phyloP scores from a whole-genome alignment of 2,888 invertebrate genomes.

The Dysmachus trigonus region DNA sequence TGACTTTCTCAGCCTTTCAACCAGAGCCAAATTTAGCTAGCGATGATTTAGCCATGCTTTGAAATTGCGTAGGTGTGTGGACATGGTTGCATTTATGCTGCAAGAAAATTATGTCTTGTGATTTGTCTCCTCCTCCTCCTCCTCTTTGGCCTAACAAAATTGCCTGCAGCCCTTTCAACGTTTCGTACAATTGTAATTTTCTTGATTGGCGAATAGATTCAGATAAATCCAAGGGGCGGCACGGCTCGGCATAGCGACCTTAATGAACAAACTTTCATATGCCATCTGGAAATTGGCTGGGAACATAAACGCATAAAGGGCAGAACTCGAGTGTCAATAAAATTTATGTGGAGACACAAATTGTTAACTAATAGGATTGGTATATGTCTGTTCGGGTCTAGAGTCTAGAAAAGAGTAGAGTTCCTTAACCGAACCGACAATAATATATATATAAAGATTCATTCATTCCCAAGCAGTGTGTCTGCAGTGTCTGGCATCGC shows the following conservation, averaged over 20 bases:
- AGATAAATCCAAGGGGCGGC: neutral
- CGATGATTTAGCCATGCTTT: neutral
- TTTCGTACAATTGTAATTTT: neutral
- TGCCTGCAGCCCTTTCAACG: neutral
- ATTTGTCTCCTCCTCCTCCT: neutral
- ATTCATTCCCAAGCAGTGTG: constrained; percentile 1
- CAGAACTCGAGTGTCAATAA: neutral
- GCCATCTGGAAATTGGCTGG: neutral
- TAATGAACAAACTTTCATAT: neutral
- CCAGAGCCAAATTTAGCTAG: neutral
- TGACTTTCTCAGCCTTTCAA: neutral
- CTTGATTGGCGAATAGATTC: neutral
- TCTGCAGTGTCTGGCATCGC: neutral
- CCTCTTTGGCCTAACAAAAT: neutral
- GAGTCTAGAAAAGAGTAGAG: neutral
- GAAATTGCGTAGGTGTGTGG: neutral
- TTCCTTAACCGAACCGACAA: neutral
- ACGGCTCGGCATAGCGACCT: neutral
- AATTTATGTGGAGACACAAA: neutral
- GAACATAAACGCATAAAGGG: neutral
- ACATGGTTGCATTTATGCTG: neutral
- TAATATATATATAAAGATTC: neutral
- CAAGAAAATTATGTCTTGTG: neutral
- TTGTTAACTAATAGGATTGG: neutral
- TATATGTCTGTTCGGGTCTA: neutral